phyloP scores from a whole-genome alignment of 2,888 invertebrate genomes.

The Geotrupes spiniger region DNA sequence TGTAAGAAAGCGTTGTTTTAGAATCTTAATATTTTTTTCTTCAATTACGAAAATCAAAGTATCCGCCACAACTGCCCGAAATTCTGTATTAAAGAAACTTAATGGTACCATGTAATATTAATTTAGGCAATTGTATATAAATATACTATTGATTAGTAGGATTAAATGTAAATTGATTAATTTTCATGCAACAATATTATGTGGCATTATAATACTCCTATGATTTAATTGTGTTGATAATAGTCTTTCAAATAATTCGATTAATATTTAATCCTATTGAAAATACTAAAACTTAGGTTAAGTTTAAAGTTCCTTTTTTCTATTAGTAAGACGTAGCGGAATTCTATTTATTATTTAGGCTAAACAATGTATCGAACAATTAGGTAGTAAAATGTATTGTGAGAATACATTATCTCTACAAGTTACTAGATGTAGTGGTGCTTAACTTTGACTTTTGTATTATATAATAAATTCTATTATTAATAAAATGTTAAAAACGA shows the following conservation, averaged over 20 bases:
- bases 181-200: too few relatives aligned
- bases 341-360: too few relatives aligned
- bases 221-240: too few relatives aligned
- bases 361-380: conserved; percentile 15
- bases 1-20: background rate
- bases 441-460: conserved; percentile 18
- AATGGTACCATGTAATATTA: background rate
- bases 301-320: conserved; percentile 10
- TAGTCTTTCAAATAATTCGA: too few relatives aligned
- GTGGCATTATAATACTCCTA: too few relatives aligned
- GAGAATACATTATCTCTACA: conserved; percentile 1
- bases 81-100: conserved; percentile 14
- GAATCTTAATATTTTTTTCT: too few relatives aligned
- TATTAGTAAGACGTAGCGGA: conserved; percentile 9
- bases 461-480: conserved; percentile 16
- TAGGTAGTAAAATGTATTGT: conserved; percentile 7
- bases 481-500: conserved; percentile 14
- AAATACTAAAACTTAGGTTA: conserved; percentile 10
- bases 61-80: conserved; percentile 32
- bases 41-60: conserved; percentile 4
- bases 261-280: conserved; percentile 8
- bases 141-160: too few relatives aligned
- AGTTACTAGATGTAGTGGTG: conserved; percentile 10
- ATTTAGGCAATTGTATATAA: conserved; percentile 5
- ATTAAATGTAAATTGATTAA: too few relatives aligned